Percentiles rank a stretch among this genome's conserved stretches.
phyloP scores from a whole-genome alignment of 2,113 vertebrate genomes.

The Notiomystis cincta region DNA sequence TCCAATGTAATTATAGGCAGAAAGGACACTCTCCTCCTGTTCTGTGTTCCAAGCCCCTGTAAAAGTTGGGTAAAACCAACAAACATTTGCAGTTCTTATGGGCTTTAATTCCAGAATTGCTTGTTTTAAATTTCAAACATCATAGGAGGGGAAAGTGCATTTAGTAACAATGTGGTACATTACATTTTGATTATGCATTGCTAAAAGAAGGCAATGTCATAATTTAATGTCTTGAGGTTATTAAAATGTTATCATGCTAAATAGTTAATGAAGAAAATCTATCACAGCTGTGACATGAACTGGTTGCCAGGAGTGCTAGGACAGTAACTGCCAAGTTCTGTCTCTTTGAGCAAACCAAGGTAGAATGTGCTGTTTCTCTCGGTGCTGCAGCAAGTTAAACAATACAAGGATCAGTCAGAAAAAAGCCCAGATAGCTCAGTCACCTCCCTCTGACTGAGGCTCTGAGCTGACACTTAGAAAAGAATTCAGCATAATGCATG shows the following conservation, averaged over 20 bases:
- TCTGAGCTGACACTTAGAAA: not conserved
- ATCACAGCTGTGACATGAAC: not conserved
- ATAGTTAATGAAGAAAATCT: not conserved
- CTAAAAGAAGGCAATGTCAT: not conserved
- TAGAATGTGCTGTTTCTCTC: not conserved
- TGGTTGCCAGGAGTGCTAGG: not conserved
- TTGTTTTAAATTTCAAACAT: not conserved
- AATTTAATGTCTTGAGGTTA: not conserved
- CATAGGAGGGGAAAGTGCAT: accelerated
- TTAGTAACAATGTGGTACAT: not conserved
- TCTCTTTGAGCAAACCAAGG: not conserved
- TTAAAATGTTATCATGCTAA: slow-evolving; percentile 15
- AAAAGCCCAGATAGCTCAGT: not conserved
- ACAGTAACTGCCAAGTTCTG: not conserved
- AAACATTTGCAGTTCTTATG: not conserved
- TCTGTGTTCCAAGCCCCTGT: not conserved
- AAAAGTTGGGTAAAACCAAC: not conserved
- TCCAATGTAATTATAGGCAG: not conserved
- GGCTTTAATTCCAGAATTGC: not conserved
- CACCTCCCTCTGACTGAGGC: not conserved
- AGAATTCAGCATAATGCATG: not conserved
- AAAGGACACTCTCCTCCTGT: not conserved
- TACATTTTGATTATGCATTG: not conserved
- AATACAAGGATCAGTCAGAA: not conserved
- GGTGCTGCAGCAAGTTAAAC: not conserved